Evolutionary conservation across 64 coral and sea anemone species (phyloP).

Genomic region (Montipora sp.): DNA sequence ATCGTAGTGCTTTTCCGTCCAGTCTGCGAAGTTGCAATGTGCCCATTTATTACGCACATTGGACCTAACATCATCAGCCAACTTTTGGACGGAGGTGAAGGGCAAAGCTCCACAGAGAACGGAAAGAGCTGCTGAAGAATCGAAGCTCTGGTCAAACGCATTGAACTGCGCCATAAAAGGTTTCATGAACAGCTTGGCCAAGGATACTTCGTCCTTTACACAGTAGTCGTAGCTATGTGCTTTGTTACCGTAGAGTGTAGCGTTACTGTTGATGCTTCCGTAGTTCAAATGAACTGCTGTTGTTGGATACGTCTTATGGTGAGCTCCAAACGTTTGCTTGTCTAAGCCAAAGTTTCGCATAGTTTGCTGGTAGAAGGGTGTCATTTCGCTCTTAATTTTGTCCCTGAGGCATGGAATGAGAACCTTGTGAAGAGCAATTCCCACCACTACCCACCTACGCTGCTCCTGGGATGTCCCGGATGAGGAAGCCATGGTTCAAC

Average conservation of each 20-base stretch:
- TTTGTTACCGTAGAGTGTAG: not conserved
- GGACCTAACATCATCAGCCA: not conserved
- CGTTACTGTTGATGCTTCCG: not conserved
- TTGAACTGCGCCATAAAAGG: not conserved
- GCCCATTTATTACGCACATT: not conserved
- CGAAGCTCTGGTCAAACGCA: not conserved
- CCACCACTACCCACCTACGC: not conserved
- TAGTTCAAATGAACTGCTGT: not conserved
- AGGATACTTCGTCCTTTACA: constrained; percentile 6
- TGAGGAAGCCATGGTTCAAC: not conserved
- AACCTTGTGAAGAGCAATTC: not conserved
- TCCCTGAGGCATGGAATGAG: not conserved
- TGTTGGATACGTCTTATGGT: not conserved
- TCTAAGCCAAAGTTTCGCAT: not conserved
- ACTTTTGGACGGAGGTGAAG: not conserved
- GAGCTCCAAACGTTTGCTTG: not conserved
- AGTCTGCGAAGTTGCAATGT: not conserved
- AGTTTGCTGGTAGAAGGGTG: not conserved
- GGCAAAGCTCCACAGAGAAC: constrained; percentile 1
- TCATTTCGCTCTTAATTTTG: not conserved
- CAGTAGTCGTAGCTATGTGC: not conserved
- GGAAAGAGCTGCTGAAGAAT: not conserved
- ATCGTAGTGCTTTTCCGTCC: not conserved
- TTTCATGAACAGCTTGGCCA: not conserved
- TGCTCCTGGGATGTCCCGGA: not conserved